Conservation (phyloP, 2,113 vertebrate genomes). For the Tragulus kanchil region DNA sequence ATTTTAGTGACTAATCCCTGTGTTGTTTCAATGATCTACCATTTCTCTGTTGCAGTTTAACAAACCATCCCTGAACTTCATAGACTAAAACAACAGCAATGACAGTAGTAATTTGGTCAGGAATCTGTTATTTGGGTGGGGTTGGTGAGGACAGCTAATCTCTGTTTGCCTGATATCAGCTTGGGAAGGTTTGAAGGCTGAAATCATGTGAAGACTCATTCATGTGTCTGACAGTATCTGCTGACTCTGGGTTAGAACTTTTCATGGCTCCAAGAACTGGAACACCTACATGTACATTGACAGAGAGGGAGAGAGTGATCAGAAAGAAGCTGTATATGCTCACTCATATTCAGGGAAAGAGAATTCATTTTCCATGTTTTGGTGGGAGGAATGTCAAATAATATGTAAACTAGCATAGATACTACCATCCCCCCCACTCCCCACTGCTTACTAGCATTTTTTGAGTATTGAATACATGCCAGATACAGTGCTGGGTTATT, state of each 20-base stretch:
- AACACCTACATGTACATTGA: background rate
- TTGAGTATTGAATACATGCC: background rate
- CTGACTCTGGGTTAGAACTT: background rate
- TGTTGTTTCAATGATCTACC: background rate
- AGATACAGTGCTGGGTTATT: background rate
- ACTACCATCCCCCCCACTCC: background rate
- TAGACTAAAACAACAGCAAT: background rate
- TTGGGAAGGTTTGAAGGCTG: background rate
- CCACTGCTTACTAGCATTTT: background rate
- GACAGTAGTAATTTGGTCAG: background rate
- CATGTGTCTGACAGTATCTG: background rate
- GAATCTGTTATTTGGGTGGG: background rate
- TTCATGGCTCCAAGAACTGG: background rate
- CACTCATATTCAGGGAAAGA: background rate
- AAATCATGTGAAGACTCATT: background rate
- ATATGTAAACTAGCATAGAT: background rate
- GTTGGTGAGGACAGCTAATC: background rate
- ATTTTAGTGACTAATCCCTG: background rate
- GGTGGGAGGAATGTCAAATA: background rate
- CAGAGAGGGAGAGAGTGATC: background rate
- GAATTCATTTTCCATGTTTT: background rate
- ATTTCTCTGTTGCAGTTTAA: background rate
- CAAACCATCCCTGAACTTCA: background rate
- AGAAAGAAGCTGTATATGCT: background rate
- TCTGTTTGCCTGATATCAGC: background rate